Evolutionary conservation across 35 echinoderm and acorn worm species (phyloP).

Genomic region (Heliocidaris erythrogramma): DNA sequence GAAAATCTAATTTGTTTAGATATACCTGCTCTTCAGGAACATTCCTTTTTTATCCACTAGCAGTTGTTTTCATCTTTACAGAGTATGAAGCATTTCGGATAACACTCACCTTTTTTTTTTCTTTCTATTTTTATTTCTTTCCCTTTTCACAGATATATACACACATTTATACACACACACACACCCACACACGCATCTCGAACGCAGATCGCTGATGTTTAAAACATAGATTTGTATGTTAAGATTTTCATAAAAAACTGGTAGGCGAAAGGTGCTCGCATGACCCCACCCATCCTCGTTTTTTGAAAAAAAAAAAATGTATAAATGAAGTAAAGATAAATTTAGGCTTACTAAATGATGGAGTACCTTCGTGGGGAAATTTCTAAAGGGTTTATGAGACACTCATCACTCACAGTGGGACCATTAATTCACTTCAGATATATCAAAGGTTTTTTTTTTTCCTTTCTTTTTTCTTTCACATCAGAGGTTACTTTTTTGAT

Average conservation of each 20-base stretch:
- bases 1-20: no score
- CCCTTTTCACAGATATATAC: no score
- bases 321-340: background rate
- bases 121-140: no score
- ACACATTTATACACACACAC: no score
- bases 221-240: no score
- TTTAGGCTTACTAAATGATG: background rate
- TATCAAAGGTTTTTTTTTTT: background rate
- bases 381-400: background rate
- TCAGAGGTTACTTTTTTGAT: background rate
- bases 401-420: constrained; percentile 14
- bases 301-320: background rate
- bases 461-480: background rate
- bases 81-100: no score
- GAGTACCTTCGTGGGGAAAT: background rate
- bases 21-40: no score
- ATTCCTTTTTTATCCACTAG: no score
- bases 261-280: background rate
- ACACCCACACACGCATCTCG: no score
- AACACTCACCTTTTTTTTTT: no score
- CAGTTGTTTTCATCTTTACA: no score
- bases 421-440: constrained; percentile 1
- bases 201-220: no score
- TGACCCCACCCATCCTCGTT: background rate
- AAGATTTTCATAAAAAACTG: background rate